Conservation (phyloP, 2,797 vertebrate genomes). For the Oreochromis grahami region DNA sequence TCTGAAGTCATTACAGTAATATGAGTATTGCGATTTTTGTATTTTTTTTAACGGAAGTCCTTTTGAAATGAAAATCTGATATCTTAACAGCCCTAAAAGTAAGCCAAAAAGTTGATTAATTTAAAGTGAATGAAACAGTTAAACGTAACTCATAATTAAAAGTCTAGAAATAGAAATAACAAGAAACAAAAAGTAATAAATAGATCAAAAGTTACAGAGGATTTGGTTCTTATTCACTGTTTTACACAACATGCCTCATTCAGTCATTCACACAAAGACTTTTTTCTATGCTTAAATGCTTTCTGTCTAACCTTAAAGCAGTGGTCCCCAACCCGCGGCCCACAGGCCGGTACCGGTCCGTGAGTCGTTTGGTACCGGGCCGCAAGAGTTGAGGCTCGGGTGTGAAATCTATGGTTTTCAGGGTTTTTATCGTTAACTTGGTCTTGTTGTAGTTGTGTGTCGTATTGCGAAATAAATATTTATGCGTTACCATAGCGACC, state of each 20-base stretch:
- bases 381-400: rapidly evolving
- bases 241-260: background rate
- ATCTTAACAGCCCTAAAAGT: background rate
- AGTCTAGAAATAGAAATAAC: background rate
- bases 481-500: background rate
- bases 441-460: background rate
- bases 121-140: background rate
- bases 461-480: background rate
- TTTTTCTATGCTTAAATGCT: background rate
- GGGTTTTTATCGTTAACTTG: background rate
- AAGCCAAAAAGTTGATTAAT: background rate
- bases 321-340: background rate
- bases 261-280: background rate
- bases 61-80: background rate
- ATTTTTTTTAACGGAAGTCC: background rate
- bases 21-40: background rate
- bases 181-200: background rate
- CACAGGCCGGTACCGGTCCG: background rate
- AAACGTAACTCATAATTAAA: background rate
- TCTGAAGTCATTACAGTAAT: background rate
- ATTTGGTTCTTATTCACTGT: background rate
- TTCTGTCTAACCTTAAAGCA: background rate
- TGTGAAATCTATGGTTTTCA: background rate
- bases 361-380: background rate
- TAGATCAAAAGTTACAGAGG: background rate